Evolutionary conservation across 2,888 invertebrate genomes (phyloP).

Genomic region (Parnassius orleans): DNA sequence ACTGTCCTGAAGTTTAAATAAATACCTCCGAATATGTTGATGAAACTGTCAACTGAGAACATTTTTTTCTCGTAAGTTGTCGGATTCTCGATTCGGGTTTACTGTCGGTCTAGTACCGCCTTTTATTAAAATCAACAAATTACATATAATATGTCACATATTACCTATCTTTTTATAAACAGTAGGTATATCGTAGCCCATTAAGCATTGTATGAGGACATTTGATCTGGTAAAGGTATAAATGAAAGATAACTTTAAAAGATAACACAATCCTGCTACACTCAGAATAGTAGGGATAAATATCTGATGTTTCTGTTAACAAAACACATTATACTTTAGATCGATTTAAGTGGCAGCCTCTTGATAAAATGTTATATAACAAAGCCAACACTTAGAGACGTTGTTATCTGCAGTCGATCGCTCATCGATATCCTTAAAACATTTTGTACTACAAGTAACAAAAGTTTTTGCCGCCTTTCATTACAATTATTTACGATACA

Average conservation of each 20-base stretch:
- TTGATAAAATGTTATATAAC: constrained; percentile 41
- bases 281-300: constrained; percentile 20
- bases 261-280: constrained; percentile 16
- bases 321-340: constrained; percentile 28
- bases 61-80: too few relatives aligned
- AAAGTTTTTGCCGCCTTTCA: constrained; percentile 43
- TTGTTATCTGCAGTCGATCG: constrained; percentile 49
- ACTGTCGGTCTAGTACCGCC: too few relatives aligned
- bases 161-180: too few relatives aligned
- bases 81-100: too few relatives aligned
- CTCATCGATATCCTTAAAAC: constrained; percentile 52
- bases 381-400: constrained; percentile 51
- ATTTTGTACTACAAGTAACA: constrained; percentile 52
- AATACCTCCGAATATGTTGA: too few relatives aligned
- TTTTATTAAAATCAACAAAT: too few relatives aligned
- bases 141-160: too few relatives aligned
- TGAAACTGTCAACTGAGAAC: too few relatives aligned
- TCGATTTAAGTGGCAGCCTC: constrained; percentile 38
- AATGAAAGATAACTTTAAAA: constrained; percentile 6
- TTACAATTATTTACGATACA: constrained; percentile 22
- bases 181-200: too few relatives aligned
- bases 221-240: constrained; percentile 20
- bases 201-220: constrained; percentile 4
- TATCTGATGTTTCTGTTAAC: constrained; percentile 17
- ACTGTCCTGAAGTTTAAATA: too few relatives aligned